Base-by-base conservation (phyloP, 1,140 invertebrate species). In the Hylyphantes graminicola region DNA sequence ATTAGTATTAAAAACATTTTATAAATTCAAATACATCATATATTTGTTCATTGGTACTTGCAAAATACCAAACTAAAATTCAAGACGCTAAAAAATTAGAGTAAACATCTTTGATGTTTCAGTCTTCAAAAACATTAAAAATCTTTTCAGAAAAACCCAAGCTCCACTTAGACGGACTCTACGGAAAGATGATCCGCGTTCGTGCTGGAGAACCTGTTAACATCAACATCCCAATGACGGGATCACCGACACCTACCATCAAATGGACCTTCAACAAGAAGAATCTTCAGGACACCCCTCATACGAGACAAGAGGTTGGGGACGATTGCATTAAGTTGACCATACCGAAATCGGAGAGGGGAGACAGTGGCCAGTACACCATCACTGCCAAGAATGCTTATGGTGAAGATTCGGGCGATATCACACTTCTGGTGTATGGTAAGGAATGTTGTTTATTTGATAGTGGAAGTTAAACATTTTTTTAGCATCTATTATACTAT, bases 191-290 rank as follows among this genome's bases (percentile, higher is more conserved):
- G 89, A 95, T 99, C 87, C 96, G 98, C 88, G 97, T 99, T 7
- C 93, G 96, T 51, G 98, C 97, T 88, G 98, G 98, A 85, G 98
- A 99, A 90, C 97, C 98, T 9, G 94, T 99, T 74, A 96, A 97
- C 87, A 93, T 99, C 85, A 94, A 94, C 88, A 96, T 99, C 90
- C 97, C 97, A 80, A 93, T 99, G 75, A 93, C 94, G 87, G 98
- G 98, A 82, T 95, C 98, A 48, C 98, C 98, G 3, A 94, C 94
- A 67, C 98, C 98, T 0, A 95, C 92, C 6, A 93, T 98, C 82
- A 93, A 94, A 87, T 99, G 98, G 98, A 93, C 92, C 13, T 96
- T 96, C 89, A 94, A 96, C 88, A 92, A 92, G 5, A 91, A 93
- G 63, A 92, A 92, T 82, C 88, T 98, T 9, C 90, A 93, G 12